Evolutionary conservation across 2,888 invertebrate genomes (phyloP), one percentile per base, ranked within the genome.

Genomic region (Eledona agricola): DNA sequence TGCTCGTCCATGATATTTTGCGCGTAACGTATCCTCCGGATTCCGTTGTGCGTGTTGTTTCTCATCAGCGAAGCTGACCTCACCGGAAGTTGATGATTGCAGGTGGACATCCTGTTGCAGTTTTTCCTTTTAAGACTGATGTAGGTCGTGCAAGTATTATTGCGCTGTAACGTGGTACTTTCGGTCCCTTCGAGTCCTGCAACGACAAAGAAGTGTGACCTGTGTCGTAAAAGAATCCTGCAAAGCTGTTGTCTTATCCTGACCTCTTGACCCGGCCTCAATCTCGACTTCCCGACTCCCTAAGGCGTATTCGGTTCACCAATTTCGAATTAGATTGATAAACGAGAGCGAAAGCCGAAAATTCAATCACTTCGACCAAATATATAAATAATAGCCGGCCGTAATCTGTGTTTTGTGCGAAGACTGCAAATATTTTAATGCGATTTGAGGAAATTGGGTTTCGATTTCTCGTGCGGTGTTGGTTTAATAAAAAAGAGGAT

Each of bases 81-180:
- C 6, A 70, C 64, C 1, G 72, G 71, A n/a, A 66, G 56, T 35
- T 70, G 71, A 28, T 61, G 53, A 25, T 63, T 63, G 37, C 58
- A 59, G 3, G 65, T 60, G 7, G 65, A 58, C 4, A 55, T 45
- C 23, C 69, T 70, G 15, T 63, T 69, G 47, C 71, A 72, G 34
- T 67, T 72, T 57, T 77, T 76, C 28, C 80, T 76, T 45, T 81
- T 77, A 63, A 83, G 78, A 70, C 83, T 83, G 62, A 84, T 78
- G 74, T 83, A 84, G 1, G 84, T 83, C 50, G 83, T 84, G 72
- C 80, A 82, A 9, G 84, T 84, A 74, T 84, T 84, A 68, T 81
- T 82, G 57, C 84, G 78, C 59, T 83, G 82, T 11, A 85, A 76
- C 54, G 79, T 75, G 51, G 81, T 80, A 60, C 80, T 80, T 67